These are phyloP conservation scores for Pluvianellus socialis DNA, from an alignment of 2,113 vertebrate genomes.

Conservation along the genomic window DNA sequence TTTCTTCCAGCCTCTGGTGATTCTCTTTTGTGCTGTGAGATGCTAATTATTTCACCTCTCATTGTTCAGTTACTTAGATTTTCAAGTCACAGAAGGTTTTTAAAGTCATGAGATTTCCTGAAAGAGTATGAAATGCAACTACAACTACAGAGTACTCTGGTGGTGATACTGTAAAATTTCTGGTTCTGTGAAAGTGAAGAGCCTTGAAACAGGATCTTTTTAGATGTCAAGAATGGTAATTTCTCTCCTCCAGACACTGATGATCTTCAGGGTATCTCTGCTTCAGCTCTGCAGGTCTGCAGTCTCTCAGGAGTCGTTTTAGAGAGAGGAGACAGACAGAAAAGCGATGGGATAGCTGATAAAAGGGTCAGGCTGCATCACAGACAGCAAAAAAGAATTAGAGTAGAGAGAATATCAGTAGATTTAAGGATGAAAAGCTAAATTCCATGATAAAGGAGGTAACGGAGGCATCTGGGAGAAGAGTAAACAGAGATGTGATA, in stretches of 20 bases:
- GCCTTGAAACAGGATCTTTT: neutral
- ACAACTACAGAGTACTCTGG: neutral
- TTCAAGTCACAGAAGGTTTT: neutral
- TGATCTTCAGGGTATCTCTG: neutral
- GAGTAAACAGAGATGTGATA: neutral
- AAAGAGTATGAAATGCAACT: neutral
- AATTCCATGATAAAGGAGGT: neutral
- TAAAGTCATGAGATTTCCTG: neutral
- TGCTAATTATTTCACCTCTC: neutral
- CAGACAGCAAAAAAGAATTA: neutral
- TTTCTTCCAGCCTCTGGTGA: neutral
- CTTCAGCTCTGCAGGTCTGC: neutral
- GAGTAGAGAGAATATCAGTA: neutral
- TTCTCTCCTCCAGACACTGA: neutral
- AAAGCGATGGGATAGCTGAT: neutral
- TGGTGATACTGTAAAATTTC: neutral
- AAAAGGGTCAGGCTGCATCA: conserved; percentile 4
- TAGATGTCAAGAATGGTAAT: neutral
- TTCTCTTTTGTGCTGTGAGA: neutral
- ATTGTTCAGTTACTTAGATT: neutral
- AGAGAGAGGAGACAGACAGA: neutral
- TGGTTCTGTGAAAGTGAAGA: neutral
- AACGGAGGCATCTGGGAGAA: neutral
- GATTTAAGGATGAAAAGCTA: neutral
- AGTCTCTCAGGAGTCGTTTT: neutral